Conservation (phyloP, 1,140 invertebrate genomes). For the Saccostrea cuccullata region DNA sequence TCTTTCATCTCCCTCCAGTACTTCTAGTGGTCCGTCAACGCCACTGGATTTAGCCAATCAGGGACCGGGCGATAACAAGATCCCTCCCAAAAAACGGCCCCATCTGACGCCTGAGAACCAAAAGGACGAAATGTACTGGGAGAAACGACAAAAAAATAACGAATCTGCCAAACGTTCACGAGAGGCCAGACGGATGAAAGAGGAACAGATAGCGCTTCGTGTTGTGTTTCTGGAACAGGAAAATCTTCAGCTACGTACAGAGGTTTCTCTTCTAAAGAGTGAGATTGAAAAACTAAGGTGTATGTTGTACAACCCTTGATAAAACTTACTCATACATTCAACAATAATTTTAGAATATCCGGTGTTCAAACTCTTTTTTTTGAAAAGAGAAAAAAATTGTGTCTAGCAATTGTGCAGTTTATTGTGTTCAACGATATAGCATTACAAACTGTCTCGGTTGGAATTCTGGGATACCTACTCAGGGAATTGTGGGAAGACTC, state of each 20-base stretch:
- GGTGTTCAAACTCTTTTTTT: slow-evolving; percentile 15
- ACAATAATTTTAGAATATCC: background rate
- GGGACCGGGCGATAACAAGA: slow-evolving; percentile 45
- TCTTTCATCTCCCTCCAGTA: slow-evolving; percentile 58
- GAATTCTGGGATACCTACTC: slow-evolving; percentile 8
- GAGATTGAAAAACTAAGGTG: slow-evolving; percentile 74
- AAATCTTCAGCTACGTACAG: slow-evolving; percentile 76
- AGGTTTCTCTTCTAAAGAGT: slow-evolving; percentile 72
- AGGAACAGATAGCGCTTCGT: slow-evolving; percentile 87
- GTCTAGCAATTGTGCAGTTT: background rate
- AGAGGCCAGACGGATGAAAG: slow-evolving; percentile 76
- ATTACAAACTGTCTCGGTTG: background rate
- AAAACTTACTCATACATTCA: background rate
- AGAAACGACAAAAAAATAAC: slow-evolving; percentile 79
- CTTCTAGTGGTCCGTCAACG: slow-evolving; percentile 50
- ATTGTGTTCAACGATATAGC: slow-evolving; percentile 2
- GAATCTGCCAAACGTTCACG: slow-evolving; percentile 79
- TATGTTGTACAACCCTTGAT: slow-evolving; percentile 69
- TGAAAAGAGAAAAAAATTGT: background rate
- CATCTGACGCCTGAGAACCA: slow-evolving; percentile 81
- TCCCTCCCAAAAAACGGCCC: slow-evolving; percentile 72
- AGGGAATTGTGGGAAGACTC: background rate
- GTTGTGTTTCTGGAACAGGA: slow-evolving; percentile 77
- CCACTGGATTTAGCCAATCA: slow-evolving; percentile 51
- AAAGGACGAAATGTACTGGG: slow-evolving; percentile 78